A percentile compares a stretch with the other conserved stretches of the same genome.
phyloP scores from a whole-genome alignment of 2,113 vertebrate genomes.

The Datnioides undecimradiatus region DNA sequence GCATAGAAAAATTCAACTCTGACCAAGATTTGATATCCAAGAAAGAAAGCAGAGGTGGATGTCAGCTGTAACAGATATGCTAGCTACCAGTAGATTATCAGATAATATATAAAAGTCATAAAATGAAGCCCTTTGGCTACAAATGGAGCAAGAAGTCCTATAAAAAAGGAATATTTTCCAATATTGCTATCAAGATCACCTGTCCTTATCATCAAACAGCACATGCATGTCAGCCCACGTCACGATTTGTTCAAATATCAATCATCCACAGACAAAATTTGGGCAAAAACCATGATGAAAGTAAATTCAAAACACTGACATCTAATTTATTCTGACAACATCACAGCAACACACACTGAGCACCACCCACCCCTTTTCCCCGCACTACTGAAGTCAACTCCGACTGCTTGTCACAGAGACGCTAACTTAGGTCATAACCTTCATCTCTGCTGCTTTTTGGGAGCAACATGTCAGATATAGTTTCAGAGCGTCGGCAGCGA shows the following conservation, averaged over 20 bases:
- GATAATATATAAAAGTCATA: not conserved
- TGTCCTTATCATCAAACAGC: not conserved
- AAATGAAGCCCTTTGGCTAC: not conserved
- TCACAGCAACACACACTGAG: not conserved
- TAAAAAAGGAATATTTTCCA: not conserved
- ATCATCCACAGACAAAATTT: conserved; percentile 2
- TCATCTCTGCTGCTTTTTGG: conserved; percentile 6
- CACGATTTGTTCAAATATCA: conserved; percentile 26
- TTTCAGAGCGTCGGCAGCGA: conserved; percentile 1
- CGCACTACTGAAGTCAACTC: not conserved
- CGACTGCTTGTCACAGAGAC: not conserved
- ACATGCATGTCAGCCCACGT: not conserved
- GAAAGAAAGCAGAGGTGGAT: not conserved
- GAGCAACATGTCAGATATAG: conserved; percentile 16
- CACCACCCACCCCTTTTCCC: too few species aligned
- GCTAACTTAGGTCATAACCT: not conserved
- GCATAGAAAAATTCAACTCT: not conserved
- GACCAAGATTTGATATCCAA: not conserved
- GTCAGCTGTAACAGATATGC: not conserved
- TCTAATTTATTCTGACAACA: conserved; percentile 34
- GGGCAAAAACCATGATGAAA: conserved; percentile 5
- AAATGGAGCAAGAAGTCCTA: not conserved
- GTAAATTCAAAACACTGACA: conserved; percentile 29
- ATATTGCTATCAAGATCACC: not conserved
- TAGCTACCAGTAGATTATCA: not conserved